These are phyloP conservation scores for Argyrosomus japonicus DNA, from an alignment of 2,113 vertebrate species.

Conservation along the genomic window DNA sequence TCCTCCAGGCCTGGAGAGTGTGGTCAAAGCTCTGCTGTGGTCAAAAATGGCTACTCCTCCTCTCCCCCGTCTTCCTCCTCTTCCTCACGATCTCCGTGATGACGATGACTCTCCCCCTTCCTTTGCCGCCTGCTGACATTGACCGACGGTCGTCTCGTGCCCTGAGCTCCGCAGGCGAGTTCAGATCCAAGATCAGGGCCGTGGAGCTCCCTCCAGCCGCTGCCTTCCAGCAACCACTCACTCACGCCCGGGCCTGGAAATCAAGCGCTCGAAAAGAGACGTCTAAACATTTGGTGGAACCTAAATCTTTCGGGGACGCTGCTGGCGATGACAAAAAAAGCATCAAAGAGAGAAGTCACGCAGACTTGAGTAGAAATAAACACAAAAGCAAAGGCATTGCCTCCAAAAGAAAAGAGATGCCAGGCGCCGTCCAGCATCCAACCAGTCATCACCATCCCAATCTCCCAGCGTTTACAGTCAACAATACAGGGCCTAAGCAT, in stretches of 20 bases:
- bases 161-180: constrained; percentile 53
- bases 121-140: constrained; percentile 8
- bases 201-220: background rate
- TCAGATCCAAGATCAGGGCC: constrained; percentile 20
- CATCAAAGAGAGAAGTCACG: constrained; percentile 10
- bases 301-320: constrained; percentile 12
- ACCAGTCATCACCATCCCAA: constrained; percentile 18
- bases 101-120: constrained; percentile 80
- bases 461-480: constrained; percentile 50
- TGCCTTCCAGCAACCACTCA: background rate
- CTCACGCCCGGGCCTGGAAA: constrained; percentile 46
- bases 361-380: constrained; percentile 36
- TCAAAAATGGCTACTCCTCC: constrained; percentile 73
- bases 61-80: constrained; percentile 81
- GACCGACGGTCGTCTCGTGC: constrained; percentile 43
- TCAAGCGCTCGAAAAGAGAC: constrained; percentile 24
- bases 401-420: constrained; percentile 44
- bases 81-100: constrained; percentile 82
- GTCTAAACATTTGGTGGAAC: constrained; percentile 33
- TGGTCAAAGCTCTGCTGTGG: constrained; percentile 82
- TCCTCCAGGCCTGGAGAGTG: constrained; percentile 81
- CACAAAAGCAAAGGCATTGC: constrained; percentile 38
- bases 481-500: constrained; percentile 49
- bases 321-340: constrained; percentile 49
- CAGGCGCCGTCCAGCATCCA: constrained; percentile 19